Conservation (phyloP, 2,888 invertebrate species). For the Polia nebulosa region DNA sequence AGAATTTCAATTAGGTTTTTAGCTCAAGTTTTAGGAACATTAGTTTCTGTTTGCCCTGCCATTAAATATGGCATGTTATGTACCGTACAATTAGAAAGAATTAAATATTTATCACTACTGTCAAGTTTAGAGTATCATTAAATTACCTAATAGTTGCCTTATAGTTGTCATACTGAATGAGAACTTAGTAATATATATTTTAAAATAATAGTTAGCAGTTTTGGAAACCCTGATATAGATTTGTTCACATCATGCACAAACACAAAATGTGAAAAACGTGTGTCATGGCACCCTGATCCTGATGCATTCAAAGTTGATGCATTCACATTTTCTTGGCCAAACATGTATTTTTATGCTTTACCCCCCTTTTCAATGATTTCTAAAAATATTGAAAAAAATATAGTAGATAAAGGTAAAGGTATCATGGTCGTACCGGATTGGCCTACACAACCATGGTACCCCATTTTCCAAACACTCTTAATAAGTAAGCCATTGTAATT, state of each 20-base stretch:
- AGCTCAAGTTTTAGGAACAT: constrained; percentile 22
- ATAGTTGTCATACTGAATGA: constrained; percentile 19
- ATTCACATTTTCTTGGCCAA: constrained; percentile 11
- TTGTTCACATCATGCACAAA: constrained; percentile 11
- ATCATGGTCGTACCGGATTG: constrained; percentile 22
- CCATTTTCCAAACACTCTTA: constrained; percentile 4
- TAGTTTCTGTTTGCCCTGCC: constrained; percentile 13
- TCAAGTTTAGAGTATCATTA: constrained; percentile 12
- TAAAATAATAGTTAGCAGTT: too few relatives aligned
- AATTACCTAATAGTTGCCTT: too few relatives aligned
- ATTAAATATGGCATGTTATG: constrained; percentile 14
- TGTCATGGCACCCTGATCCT: constrained; percentile 16
- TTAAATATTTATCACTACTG: constrained; percentile 13
- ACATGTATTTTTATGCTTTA: constrained; percentile 5
- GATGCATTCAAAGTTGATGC: too few relatives aligned
- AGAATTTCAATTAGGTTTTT: constrained; percentile 15
- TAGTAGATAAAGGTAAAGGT: constrained; percentile 20
- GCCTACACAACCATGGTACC: constrained; percentile 29
- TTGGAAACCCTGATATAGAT: constrained; percentile 14
- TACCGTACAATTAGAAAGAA: constrained; percentile 14
- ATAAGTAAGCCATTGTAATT: constrained; percentile 10
- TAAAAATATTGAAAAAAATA: not conserved
- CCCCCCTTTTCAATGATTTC: constrained; percentile 13
- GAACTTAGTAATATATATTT: constrained; percentile 1
- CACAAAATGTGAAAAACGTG: constrained; percentile 9